Percentiles rank a stretch among this genome's conserved stretches.
Evolutionary conservation across 2,113 vertebrate species (phyloP).

Genomic region (Cathartes aura): DNA sequence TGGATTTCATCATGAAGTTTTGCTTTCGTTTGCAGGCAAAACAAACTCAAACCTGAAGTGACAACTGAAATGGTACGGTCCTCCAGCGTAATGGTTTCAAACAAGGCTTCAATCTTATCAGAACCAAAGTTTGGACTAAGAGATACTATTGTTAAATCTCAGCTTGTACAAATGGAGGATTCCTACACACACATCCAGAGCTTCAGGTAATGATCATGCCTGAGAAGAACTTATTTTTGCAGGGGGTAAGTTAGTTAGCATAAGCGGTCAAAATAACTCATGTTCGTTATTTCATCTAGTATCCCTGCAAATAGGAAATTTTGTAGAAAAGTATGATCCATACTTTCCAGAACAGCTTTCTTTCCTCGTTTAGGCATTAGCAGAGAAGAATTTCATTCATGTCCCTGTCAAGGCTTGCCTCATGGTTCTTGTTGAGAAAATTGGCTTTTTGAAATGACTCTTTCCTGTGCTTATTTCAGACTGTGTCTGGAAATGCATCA

Average conservation of each 20-base stretch:
- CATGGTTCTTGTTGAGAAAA: background rate
- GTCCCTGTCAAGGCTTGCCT: background rate
- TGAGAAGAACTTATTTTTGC: background rate
- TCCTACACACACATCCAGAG: slow-evolving; percentile 85
- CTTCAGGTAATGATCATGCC: slow-evolving; percentile 81
- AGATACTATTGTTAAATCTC: slow-evolving; percentile 89
- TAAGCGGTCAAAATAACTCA: background rate
- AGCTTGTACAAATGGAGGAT: slow-evolving; percentile 87
- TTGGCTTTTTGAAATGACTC: background rate
- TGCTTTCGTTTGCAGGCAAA: slow-evolving; percentile 72
- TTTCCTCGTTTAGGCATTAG: background rate
- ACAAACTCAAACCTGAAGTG: slow-evolving; percentile 75
- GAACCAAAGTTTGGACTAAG: slow-evolving; percentile 88
- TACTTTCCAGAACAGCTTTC: background rate
- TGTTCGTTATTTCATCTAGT: background rate
- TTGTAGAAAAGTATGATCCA: background rate
- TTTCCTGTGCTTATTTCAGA: background rate
- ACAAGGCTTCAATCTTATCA: slow-evolving; percentile 84
- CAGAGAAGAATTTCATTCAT: background rate
- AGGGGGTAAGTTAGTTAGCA: background rate
- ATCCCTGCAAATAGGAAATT: background rate
- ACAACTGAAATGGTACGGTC: slow-evolving; percentile 81
- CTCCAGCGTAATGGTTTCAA: slow-evolving; percentile 78
- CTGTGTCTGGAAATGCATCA: background rate
- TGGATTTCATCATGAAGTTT: background rate